Conservation (phyloP, 92 coral and sea anemone species). For the Bergia sp. region DNA sequence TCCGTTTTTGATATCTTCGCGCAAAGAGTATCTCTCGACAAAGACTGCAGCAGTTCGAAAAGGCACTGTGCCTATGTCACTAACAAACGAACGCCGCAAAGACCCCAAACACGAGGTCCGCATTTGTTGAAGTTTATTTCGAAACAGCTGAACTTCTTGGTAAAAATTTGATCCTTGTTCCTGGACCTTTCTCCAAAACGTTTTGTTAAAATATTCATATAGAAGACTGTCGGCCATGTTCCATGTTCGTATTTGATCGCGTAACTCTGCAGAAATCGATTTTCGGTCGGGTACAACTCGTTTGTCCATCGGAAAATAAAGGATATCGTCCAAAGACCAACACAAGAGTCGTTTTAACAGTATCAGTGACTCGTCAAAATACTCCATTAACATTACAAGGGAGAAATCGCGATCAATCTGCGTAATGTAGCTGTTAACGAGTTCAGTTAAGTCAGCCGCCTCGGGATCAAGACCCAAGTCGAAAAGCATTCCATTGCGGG, state of each 20-base stretch:
- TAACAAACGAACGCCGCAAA: conserved; percentile 1
- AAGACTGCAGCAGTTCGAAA: conserved; percentile 62
- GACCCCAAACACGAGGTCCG: conserved; percentile 60
- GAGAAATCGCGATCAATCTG: conserved; percentile 49
- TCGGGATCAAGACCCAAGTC: conserved; percentile 53
- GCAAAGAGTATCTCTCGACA: conserved; percentile 68
- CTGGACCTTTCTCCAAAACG: conserved; percentile 76
- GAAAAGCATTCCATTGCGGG: conserved; percentile 64
- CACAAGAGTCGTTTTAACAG: conserved; percentile 56
- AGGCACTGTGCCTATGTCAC: conserved; percentile 61
- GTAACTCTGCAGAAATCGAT: conserved; percentile 49
- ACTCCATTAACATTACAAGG: conserved; percentile 61
- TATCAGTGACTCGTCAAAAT: conserved; percentile 58
- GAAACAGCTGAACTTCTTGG: conserved; percentile 63
- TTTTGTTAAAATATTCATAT: conserved; percentile 63
- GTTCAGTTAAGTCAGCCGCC: conserved; percentile 23
- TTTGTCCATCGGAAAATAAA: conserved; percentile 47
- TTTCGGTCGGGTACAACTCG: conserved; percentile 48
- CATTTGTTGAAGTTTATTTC: conserved; percentile 47
- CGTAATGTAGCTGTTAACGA: conserved; percentile 28
- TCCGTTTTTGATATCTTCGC: conserved; percentile 54
- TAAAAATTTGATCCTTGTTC: conserved; percentile 70
- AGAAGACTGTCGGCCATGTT: conserved; percentile 26
- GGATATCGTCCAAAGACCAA: conserved; percentile 56
- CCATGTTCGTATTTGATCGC: conserved; percentile 62